phyloP scores from a whole-genome alignment of 37 sponge, comb jelly and placozoan species.

The Lycopodina hypogea region DNA sequence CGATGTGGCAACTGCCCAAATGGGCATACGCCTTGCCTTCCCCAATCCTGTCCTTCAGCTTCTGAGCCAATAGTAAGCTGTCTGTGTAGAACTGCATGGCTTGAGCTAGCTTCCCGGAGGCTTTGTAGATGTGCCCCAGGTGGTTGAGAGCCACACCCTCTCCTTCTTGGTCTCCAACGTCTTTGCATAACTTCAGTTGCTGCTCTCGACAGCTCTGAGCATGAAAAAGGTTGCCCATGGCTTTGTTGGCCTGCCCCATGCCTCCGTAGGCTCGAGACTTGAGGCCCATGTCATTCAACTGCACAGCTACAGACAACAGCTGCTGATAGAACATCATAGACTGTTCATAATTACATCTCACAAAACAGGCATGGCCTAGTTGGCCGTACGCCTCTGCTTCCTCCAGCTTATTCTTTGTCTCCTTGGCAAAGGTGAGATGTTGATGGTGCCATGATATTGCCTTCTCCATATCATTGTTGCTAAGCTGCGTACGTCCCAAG shows the following conservation, averaged over 20 bases:
- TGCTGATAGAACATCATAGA: conserved; percentile 88
- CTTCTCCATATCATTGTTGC: conserved; percentile 59
- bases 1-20: conserved; percentile 84
- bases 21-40: conserved; percentile 88
- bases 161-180: conserved; percentile 55
- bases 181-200: conserved; percentile 73
- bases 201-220: conserved; percentile 90
- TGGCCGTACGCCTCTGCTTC: conserved; percentile 82
- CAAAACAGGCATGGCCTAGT: conserved; percentile 62
- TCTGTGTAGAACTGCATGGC: conserved; percentile 84
- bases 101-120: conserved; percentile 71
- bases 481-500: conserved; percentile 29
- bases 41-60: conserved; percentile 64
- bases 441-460: conserved; percentile 78
- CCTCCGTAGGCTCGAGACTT: conserved; percentile 91
- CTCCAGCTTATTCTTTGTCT: conserved; percentile 65
- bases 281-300: conserved; percentile 57
- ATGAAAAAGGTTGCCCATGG: conserved; percentile 68
- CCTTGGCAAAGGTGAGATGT: conserved; percentile 78
- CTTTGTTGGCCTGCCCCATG: conserved; percentile 85
- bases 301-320: conserved; percentile 80
- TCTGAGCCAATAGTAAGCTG: conserved; percentile 58
- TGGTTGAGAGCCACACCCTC: conserved; percentile 60
- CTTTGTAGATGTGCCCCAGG: conserved; percentile 76
- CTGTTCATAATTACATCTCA: conserved; percentile 64